Evolutionary conservation across 2,888 invertebrate species (phyloP), one percentile per base, ranked within the genome.

Genomic region (Phrixothrix hirtus): DNA sequence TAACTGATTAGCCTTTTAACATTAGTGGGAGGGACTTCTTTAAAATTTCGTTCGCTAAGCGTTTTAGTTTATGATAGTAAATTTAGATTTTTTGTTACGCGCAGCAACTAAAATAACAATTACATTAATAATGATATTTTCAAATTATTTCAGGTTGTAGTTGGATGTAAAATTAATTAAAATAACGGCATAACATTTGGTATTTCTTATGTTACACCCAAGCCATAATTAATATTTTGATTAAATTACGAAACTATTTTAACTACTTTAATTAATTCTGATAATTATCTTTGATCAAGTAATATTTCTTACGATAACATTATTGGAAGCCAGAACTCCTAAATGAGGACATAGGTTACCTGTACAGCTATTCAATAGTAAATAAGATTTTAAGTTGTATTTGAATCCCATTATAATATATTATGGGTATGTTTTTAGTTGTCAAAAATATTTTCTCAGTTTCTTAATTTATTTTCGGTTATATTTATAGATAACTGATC

Each of bases 1-100:
- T 29, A 32, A 30, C 16, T 4, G 27, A 38, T 10, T 30, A 39
- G 11, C 13, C 9, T 39, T 12, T 39, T 16, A 15, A 7, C 26
- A 13, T 10, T 31, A 2, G 10, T 38, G 38, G 38, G 38, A 27
- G 27, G 38, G 11, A 12, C 14, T 27, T 5, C 9, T 11, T 21
- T 11, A 11, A 36, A 5, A 36, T n/a, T 11, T 10, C 9, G 16
- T n/a, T 21, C 9, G 15, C 17, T 3, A 21, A 7, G 21, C 21
- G 21, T 21, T 21, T 21, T 21, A 21, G 21, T 21, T 21, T 21
- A 21, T 21, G 21, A 21, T 21, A 5, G 21, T 21, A 21, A 21
- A 21, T 21, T 21, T 21, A 21, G 21, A 21, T 21, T 21, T 21
- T 21, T 5, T 5, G 21, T 7, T 3, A 7, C 7, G 21, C 21